Evolutionary conservation across 2,888 invertebrate species (phyloP).

Genomic region (Cynaeus angustus): DNA sequence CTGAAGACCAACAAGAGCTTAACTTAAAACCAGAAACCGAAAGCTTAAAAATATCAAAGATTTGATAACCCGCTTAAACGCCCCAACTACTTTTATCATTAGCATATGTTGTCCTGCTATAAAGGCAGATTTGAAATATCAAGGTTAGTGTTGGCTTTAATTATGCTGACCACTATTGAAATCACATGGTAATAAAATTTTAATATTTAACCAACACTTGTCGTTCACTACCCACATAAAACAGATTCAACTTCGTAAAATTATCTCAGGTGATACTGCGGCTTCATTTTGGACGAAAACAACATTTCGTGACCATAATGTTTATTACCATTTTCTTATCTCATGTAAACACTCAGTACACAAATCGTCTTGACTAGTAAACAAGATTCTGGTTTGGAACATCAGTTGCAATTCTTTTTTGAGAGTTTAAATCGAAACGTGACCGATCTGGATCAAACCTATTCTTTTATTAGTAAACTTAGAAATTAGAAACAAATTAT

Average conservation of each 20-base stretch:
- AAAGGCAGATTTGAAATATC: slow-evolving; percentile 35
- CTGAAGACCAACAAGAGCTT: slow-evolving; percentile 35
- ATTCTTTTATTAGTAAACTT: slow-evolving; percentile 12
- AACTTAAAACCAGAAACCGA: slow-evolving; percentile 23
- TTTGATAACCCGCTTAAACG: slow-evolving; percentile 1
- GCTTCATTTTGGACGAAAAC: slow-evolving; percentile 1
- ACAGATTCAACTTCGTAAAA: slow-evolving; percentile 10
- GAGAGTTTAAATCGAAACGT: slow-evolving; percentile 26
- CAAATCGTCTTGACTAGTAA: background rate
- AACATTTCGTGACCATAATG: background rate
- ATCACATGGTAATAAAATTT: slow-evolving; percentile 38
- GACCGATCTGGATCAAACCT: slow-evolving; percentile 29
- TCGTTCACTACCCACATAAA: slow-evolving; percentile 27
- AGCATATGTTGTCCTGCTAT: slow-evolving; percentile 22
- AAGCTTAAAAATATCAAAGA: background rate
- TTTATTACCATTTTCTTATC: slow-evolving; percentile 9
- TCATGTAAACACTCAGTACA: background rate
- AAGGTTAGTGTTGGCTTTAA: slow-evolving; percentile 37
- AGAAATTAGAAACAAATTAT: slow-evolving; percentile 19
- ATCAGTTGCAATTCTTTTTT: background rate
- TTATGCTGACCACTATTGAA: slow-evolving; percentile 36
- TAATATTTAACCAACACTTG: slow-evolving; percentile 40
- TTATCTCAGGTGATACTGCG: background rate
- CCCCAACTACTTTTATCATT: slow-evolving; percentile 23
- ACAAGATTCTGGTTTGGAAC: background rate